Evolutionary conservation across 1,140 invertebrate genomes (phyloP).

Genomic region (Sycophaga agraensis): DNA sequence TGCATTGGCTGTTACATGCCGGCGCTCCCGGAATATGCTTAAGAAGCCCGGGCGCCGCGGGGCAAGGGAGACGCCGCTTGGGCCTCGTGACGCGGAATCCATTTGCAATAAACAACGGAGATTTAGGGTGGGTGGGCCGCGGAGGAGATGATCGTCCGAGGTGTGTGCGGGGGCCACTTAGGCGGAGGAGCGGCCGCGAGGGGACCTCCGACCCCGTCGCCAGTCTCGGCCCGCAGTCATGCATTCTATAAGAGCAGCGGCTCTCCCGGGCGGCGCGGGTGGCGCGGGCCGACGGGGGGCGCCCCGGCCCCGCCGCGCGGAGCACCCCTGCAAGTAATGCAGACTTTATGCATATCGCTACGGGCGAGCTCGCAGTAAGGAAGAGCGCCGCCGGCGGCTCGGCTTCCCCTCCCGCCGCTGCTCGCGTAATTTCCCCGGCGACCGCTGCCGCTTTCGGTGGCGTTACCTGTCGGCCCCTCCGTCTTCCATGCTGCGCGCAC

Average conservation of each 20-base stretch:
- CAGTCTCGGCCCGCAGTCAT: slow-evolving; percentile 54
- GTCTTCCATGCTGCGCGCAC: background rate
- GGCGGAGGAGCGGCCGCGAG: no score
- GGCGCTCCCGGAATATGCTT: background rate
- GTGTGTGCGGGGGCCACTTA: slow-evolving; percentile 40
- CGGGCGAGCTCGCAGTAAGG: background rate
- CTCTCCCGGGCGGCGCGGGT: no score
- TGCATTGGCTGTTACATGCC: background rate
- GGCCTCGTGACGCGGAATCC: slow-evolving; percentile 53
- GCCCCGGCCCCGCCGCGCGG: no score
- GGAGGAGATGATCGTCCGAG: slow-evolving; percentile 39
- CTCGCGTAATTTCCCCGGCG: slow-evolving; percentile 55
- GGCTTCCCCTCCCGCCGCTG: no score
- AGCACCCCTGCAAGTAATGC: slow-evolving; percentile 42
- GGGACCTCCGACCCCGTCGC: slow-evolving; percentile 43
- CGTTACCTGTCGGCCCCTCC: slow-evolving; percentile 46
- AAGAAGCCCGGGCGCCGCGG: background rate
- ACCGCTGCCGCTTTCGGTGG: slow-evolving; percentile 49
- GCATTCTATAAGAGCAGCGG: slow-evolving; percentile 54
- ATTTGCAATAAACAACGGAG: slow-evolving; percentile 60
- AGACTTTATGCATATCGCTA: slow-evolving; percentile 54
- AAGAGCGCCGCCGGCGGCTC: no score
- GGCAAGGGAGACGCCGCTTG: no score
- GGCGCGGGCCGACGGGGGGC: no score
- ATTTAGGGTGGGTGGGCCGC: slow-evolving; percentile 37